phyloP scores from a whole-genome alignment of 2,113 vertebrate genomes.

The Menidia beryllina region DNA sequence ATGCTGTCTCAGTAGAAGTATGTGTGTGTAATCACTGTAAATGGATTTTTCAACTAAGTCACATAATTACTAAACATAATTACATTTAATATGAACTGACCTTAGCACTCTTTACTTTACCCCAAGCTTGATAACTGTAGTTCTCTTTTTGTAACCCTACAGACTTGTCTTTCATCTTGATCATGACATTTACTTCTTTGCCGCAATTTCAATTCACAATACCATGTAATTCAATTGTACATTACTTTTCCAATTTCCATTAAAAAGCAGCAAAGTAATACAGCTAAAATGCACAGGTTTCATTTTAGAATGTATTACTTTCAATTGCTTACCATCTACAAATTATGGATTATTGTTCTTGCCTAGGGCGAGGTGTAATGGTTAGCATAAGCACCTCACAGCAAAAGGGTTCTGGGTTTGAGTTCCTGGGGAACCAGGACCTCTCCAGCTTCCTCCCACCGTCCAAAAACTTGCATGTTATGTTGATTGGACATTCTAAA shows the following conservation, averaged over 20 bases:
- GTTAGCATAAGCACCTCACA: no score
- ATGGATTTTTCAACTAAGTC: background rate
- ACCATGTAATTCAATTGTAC: background rate
- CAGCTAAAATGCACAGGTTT: background rate
- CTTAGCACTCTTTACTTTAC: background rate
- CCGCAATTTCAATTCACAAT: constrained; percentile 1
- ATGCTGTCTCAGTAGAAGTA: no score
- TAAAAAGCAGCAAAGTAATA: constrained; percentile 1
- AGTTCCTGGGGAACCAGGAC: no score
- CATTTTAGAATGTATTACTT: background rate
- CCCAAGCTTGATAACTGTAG: background rate
- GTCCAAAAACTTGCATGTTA: no score
- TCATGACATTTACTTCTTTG: background rate
- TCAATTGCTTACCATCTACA: no score
- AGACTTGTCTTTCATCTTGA: background rate
- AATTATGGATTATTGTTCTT: no score
- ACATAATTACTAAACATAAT: background rate
- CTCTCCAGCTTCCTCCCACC: no score
- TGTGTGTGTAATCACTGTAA: background rate
- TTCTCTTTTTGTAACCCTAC: background rate
- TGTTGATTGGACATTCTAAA: no score
- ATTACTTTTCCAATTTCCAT: background rate
- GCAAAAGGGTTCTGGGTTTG: no score
- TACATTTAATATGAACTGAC: background rate
- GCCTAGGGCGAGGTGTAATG: no score